Evolutionary conservation across 2,888 invertebrate genomes (phyloP), one percentile per base, ranked within the genome.

Genomic region (Drosophila atroscutellata): DNA sequence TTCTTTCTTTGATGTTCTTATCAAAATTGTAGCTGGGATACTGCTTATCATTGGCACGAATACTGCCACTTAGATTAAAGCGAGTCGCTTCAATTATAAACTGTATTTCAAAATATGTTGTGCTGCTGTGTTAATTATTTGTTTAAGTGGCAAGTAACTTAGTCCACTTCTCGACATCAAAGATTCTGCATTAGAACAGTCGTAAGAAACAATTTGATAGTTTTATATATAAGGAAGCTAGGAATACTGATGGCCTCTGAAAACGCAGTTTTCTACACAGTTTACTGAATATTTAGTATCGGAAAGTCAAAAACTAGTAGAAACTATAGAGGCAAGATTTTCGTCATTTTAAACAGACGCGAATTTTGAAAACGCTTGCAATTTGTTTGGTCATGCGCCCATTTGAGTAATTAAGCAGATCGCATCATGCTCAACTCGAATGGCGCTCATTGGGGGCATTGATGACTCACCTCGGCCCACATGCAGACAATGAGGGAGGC

Each of bases 401-500:
- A 28, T 28, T 36, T 30, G 4, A 39, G 45, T 28, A 54, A 54
- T 24, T n/a, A 20, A 39, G 30, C 32, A 2, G 30, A 52, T 24
- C 13, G n/a, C 52, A 51, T 47, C 15, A 39, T 47, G 28, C 15
- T 13, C 18, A 13, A 15, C 9, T 18, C 24, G 11, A 39, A 2
- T 28, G 47, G 15, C n/a, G n/a, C 20, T 20, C 3, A 45, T 24
- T 26, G 8, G 18, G 18, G 37, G 18, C 45, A 45, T 45, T 2
- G 45, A 15, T 37, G 11, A 94, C 95, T 95, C 93, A 97, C 97
- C 95, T 98, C 98, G 47, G 98, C 98, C 98, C 98, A 98, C 92
- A 98, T 97, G 93, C 98, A 98, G 78, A 98, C 98, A 81, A 98
- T 96, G 71, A 98, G 94, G 0, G 98, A 98, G 0, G 97, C 96